These are phyloP conservation scores for Phoenicopterus ruber DNA, from an alignment of 2,113 vertebrate species.

Conservation along the genomic window DNA sequence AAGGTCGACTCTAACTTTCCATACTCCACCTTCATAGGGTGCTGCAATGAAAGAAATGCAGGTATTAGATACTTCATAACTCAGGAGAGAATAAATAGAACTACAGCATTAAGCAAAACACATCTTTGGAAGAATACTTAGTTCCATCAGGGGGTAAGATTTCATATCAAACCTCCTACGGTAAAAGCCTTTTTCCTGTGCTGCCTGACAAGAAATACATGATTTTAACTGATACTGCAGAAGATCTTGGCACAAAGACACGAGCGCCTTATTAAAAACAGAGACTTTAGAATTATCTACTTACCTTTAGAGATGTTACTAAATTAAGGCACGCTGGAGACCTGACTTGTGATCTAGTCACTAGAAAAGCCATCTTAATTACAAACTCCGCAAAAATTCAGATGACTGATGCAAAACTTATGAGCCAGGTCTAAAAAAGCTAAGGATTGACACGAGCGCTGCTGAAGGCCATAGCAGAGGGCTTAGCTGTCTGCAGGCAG, in stretches of 20 bases:
- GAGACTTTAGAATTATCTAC: background rate
- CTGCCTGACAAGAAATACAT: background rate
- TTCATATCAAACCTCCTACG: background rate
- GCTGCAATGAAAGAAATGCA: constrained; percentile 73
- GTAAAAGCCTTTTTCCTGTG: background rate
- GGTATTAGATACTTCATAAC: background rate
- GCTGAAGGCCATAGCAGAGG: background rate
- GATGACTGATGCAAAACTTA: background rate
- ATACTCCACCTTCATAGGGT: constrained; percentile 96
- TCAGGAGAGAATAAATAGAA: background rate
- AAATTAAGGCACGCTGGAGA: background rate
- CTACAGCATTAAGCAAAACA: background rate
- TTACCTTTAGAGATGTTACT: background rate
- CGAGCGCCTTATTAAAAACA: background rate
- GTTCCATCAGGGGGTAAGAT: background rate
- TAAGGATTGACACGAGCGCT: background rate
- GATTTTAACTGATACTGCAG: background rate
- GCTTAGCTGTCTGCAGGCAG: background rate
- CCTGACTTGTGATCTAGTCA: background rate
- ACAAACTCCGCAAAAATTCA: background rate
- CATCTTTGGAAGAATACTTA: background rate
- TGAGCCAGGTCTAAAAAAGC: background rate
- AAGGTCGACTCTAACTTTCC: constrained; percentile 99
- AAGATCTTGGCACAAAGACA: background rate
- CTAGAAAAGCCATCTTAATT: background rate